These are phyloP conservation scores for Prunella himalayana DNA, from an alignment of 2,113 vertebrate species.

Conservation along the genomic window DNA sequence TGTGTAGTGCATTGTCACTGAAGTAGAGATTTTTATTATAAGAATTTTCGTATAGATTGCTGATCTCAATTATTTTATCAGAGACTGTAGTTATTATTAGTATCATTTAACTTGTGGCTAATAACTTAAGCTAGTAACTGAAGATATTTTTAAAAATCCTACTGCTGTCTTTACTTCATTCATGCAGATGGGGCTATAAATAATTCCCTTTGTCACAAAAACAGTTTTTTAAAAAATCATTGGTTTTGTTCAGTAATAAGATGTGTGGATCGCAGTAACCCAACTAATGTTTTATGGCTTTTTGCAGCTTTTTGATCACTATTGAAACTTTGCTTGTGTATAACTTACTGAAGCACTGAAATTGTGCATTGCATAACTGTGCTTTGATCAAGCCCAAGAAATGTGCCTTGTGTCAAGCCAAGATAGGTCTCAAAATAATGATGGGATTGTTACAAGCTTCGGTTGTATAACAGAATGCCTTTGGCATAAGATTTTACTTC, in stretches of 20 bases:
- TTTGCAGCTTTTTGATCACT: conserved; percentile 75
- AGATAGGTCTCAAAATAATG: conserved; percentile 6
- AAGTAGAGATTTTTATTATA: not conserved
- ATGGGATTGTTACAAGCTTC: not conserved
- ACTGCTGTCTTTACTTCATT: not conserved
- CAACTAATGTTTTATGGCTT: conserved; percentile 77
- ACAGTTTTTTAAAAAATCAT: not conserved
- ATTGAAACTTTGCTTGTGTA: conserved; percentile 58
- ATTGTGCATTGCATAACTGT: conserved; percentile 57
- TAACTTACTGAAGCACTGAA: conserved; percentile 71
- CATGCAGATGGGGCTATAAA: conserved; percentile 44
- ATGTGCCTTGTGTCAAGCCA: conserved; percentile 76
- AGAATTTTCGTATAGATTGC: not conserved
- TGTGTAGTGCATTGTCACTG: not conserved
- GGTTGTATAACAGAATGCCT: not conserved
- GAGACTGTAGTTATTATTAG: not conserved
- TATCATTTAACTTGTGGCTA: not conserved
- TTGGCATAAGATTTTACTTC: not conserved
- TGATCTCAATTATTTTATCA: not conserved
- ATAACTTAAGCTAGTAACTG: not conserved
- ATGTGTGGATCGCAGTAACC: conserved; percentile 53
- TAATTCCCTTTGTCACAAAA: conserved; percentile 65
- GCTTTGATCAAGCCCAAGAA: conserved; percentile 75
- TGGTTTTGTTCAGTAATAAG: not conserved
- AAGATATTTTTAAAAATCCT: not conserved